A percentile compares a stretch with the other conserved stretches of the same genome.
Conservation (phyloP, 2,888 invertebrate species). For the Drosophila yooni region DNA sequence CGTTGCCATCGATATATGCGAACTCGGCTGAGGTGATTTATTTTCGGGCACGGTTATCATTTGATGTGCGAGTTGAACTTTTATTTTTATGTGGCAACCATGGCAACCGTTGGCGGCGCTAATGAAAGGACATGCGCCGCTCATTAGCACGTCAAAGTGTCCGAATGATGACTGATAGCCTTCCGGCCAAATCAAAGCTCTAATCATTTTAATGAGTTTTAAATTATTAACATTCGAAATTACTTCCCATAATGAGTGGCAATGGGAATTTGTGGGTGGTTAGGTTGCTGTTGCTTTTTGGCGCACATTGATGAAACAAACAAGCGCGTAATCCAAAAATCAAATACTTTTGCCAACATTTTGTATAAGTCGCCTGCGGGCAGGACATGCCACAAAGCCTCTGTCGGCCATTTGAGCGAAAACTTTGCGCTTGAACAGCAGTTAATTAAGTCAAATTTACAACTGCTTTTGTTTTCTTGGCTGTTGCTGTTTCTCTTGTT, state of each 20-base stretch:
- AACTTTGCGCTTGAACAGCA: constrained; percentile 70
- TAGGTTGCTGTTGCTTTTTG: neutral
- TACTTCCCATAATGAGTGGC: constrained; percentile 25
- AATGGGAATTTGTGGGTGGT: neutral
- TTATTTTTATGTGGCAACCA: constrained; percentile 6
- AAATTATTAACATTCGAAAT: constrained; percentile 75
- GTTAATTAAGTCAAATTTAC: constrained; percentile 79
- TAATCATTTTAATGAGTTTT: constrained; percentile 73
- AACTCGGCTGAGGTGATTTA: constrained; percentile 19
- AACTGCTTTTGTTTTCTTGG: constrained; percentile 13
- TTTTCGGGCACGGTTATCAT: constrained; percentile 6
- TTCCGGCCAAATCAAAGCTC: constrained; percentile 66
- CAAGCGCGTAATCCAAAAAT: constrained; percentile 73
- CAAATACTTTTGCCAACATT: constrained; percentile 71
- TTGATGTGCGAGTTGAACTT: neutral
- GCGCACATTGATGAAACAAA: constrained; percentile 39
- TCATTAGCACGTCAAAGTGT: constrained; percentile 58
- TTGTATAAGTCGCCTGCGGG: constrained; percentile 65
- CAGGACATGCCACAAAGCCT: constrained; percentile 45
- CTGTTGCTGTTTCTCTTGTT: constrained; percentile 40
- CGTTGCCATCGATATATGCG: constrained; percentile 41
- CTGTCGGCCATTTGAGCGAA: constrained; percentile 41
- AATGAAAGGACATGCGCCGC: constrained; percentile 56
- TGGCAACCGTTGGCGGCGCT: constrained; percentile 16
- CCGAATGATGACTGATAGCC: constrained; percentile 41